Conservation (phyloP, 2,113 vertebrate genomes). For the Mesoclemmys tuberculata region DNA sequence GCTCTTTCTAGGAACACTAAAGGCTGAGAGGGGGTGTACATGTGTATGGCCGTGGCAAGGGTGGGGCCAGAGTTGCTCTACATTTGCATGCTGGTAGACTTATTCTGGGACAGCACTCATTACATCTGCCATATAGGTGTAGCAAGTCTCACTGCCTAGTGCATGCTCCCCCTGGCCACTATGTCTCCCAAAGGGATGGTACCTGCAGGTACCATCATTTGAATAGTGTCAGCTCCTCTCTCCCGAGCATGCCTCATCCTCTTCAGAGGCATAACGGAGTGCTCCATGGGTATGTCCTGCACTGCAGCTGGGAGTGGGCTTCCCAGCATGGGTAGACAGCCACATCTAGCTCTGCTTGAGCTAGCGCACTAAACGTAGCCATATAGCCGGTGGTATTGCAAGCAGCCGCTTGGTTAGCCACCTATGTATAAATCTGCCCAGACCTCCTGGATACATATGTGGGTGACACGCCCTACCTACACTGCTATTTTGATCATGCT, state of each 20-base stretch:
- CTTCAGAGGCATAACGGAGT: neutral
- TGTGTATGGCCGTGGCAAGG: neutral
- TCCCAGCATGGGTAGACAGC: no score
- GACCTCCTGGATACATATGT: no score
- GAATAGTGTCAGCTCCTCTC: neutral
- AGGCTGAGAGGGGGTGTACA: neutral
- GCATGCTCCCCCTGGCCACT: neutral
- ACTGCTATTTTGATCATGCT: no score
- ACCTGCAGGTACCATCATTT: neutral
- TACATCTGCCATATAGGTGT: neutral
- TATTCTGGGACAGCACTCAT: neutral
- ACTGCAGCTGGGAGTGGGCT: no score
- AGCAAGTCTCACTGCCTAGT: neutral
- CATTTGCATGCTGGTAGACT: neutral
- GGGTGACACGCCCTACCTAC: no score
- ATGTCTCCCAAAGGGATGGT: neutral
- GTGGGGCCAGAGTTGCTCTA: neutral
- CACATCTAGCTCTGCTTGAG: no score
- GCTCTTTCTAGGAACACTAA: neutral
- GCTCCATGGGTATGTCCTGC: neutral
- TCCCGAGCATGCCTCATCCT: rapidly evolving
- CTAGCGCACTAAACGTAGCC: no score
- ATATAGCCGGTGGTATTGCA: no score
- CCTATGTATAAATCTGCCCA: no score
- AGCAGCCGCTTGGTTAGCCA: no score